A percentile compares a stretch with the other conserved stretches of the same genome.
Conservation (phyloP, 2,888 invertebrate genomes). For the Latheticus oryzae region DNA sequence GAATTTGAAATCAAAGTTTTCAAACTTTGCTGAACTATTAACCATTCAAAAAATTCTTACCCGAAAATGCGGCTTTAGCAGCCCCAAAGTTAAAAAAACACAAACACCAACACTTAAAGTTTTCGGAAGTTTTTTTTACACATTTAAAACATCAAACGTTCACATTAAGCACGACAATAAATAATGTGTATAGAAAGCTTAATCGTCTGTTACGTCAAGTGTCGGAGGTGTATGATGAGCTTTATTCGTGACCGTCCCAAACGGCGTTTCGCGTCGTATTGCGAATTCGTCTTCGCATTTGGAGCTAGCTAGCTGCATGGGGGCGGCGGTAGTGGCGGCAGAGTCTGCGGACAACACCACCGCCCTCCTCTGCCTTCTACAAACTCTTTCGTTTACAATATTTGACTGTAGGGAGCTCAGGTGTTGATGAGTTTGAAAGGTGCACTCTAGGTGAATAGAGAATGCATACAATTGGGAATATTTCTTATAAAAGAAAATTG, state of each 20-base stretch:
- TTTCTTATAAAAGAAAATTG: too few species aligned
- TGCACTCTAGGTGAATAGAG: too few species aligned
- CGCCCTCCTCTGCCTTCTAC: constrained; percentile 14
- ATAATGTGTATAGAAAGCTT: neutral
- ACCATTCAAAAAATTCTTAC: too few species aligned
- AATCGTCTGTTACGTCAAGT: neutral
- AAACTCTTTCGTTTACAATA: constrained; percentile 21
- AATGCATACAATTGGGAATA: too few species aligned
- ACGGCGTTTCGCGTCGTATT: constrained; percentile 36
- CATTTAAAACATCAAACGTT: too few species aligned
- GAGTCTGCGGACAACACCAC: constrained; percentile 32
- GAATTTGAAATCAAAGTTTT: too few species aligned
- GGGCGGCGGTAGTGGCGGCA: constrained; percentile 26
- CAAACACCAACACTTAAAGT: too few species aligned
- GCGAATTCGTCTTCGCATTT: constrained; percentile 23
- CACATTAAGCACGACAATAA: constrained; percentile 3
- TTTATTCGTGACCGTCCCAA: constrained; percentile 12
- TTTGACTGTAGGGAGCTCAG: constrained; percentile 4
- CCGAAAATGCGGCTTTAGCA: too few species aligned
- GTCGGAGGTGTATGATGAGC: neutral
- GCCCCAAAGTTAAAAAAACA: too few species aligned
- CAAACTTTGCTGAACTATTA: too few species aligned
- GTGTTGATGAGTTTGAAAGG: constrained; percentile 14
- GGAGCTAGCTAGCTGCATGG: constrained; percentile 31
- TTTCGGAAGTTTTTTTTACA: too few species aligned